Percentiles rank a stretch among this genome's conserved stretches.
These are phyloP conservation scores for Agapornis canus DNA, from an alignment of 2,797 vertebrate species.

Conservation along the genomic window DNA sequence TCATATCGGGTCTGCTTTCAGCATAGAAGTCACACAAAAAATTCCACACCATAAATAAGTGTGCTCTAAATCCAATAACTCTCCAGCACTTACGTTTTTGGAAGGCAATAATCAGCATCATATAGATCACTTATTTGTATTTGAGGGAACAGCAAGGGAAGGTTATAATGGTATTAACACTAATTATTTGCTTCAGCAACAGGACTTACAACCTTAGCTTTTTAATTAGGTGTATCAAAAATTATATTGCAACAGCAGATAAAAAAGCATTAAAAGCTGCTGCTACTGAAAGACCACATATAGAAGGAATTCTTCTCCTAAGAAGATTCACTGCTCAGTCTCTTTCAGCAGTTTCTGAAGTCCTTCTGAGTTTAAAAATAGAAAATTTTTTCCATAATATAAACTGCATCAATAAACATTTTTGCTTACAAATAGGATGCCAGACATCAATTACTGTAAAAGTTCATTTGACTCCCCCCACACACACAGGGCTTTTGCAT, in stretches of 20 bases:
- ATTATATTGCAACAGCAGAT: not conserved
- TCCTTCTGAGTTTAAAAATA: not conserved
- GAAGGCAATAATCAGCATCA: not conserved
- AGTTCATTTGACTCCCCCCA: not conserved
- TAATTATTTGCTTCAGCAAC: not conserved
- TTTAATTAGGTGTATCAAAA: not conserved
- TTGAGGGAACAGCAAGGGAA: not conserved
- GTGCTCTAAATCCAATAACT: not conserved
- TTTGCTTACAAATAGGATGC: not conserved
- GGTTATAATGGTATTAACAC: not conserved
- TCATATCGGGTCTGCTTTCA: not conserved
- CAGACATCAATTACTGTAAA: not conserved
- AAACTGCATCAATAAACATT: not conserved
- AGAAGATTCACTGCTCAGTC: not conserved
- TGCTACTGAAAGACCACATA: not conserved
- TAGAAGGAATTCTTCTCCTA: not conserved
- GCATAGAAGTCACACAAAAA: not conserved
- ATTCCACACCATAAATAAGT: not conserved
- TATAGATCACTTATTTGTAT: not conserved
- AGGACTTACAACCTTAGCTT: not conserved
- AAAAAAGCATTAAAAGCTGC: not conserved
- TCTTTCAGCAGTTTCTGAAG: not conserved
- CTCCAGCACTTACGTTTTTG: not conserved
- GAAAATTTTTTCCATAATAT: not conserved
- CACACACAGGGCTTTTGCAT: not conserved